Evolutionary conservation across 2,888 invertebrate species (phyloP), one percentile per base, ranked within the genome.

Genomic region (Synanthedon tipuliformis): DNA sequence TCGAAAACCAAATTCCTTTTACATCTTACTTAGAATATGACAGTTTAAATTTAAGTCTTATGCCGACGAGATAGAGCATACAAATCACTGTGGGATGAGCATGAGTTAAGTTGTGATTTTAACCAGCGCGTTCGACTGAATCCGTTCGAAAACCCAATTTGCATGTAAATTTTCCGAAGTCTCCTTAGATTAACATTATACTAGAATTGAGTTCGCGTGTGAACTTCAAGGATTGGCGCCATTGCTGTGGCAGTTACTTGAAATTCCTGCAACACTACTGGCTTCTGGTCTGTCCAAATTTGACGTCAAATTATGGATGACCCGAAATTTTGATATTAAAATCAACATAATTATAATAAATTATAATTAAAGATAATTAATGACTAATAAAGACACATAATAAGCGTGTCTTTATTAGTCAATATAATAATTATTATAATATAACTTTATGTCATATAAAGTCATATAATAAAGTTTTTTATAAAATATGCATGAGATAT

Each of bases 111-210:
- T 45, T 45, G 45, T 15, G 45, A 45, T n/a, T 45, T 45, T 45
- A 45, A 45, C 45, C 45, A 45, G 15, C 12, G 69, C 71, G 78
- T 75, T 77, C 71, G 75, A 68, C 68, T 68, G 68, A 72, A 78
- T 81, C 78, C 74, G 75, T 75, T 80, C 69, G 65, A 70, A 75
- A 77, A 80, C 76, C 78, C 83, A 82, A 83, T 83, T 79, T 83
- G 76, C 79, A 83, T 83, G 82, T 78, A 81, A 83, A 83, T 83
- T 78, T 73, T 70, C 69, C 72, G 74, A 80, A 81, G 78, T 80
- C 79, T 65, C 67, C 79, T 65, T 67, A 70, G 78, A 82, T 82
- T 75, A 76, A 81, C 76, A 81, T 77, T 69, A 67, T 64, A 75
- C 73, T 74, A 73, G 64, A 69, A 10, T 18, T n/a, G 27, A 52